Evolutionary conservation across 2,113 vertebrate species (phyloP), one percentile per base, ranked within the genome.

Genomic region (Chiloscyllium plagiosum): DNA sequence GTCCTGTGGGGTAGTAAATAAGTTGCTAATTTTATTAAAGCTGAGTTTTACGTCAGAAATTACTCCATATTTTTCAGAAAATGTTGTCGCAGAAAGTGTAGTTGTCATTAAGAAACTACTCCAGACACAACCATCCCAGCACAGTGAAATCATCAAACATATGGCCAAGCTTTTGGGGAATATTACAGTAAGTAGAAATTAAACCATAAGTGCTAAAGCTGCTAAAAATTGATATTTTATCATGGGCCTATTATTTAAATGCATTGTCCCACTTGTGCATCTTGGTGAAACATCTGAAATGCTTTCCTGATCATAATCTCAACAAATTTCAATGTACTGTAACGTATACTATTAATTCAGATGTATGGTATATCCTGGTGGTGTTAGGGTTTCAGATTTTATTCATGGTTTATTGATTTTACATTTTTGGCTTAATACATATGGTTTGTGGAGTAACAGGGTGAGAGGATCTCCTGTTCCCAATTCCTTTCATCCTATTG

Each of bases 101-200:
- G 99, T 99, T 96, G 99, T 99, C 96, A 99, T 99, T 97, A 99
- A 99, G 97, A 99, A 99, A 96, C 96, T 99, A 72, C 97, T 99
- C 10, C 99, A 99, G 96, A 99, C 98, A 72, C 99, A 99, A 96
- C 98, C 98, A 20, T 98, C 98, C 10, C 98, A 99, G 96, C 99
- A 99, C 97, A 97, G 98, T 95, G 99, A 99, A 96, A 99, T 99
- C 97, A 99, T 99, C 97, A 99, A 98, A 96, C 99, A 98, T 96
- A 99, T 99, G 99, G 99, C 99, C 96, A 99, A 98, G 97, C 98
- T 99, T 96, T 98, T 99, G 96, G 98, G 99, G 97, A 99, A 97
- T 96, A 99, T 99, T 96, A 98, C 98, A 12, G 99, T 99, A 97
- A 98, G 97, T 98, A 97, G 47, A 80, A 50, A 70, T 65, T 50